Base-by-base conservation (phyloP, 2,888 invertebrate genomes). In the Camptogramma bilineatum region DNA sequence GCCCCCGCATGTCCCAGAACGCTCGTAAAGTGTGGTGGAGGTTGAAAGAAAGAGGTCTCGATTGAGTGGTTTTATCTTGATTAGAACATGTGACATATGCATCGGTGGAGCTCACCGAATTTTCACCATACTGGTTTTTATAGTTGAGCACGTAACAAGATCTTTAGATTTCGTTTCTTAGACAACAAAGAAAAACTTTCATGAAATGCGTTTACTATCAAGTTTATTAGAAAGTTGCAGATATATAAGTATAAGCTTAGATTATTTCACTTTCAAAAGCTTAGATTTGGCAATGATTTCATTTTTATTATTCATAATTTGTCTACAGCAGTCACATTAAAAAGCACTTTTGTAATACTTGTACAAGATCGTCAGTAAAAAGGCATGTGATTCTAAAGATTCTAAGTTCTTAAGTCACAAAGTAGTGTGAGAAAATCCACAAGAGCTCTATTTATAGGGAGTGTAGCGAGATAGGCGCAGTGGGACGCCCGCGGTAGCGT, bases 1-100 rank as follows among this genome's bases (percentile, higher is more conserved):
- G 68, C 86, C 75, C 47, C 54, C 34, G 51, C 39, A 57, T 64
- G 59, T 79, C 78, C 74, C 74, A 70, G 62, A 71, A 64, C 66
- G 67, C 65, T 78, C 72, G 70, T 80, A 78, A 80, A 77, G 74
- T 73, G 73, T 75, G 74, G 72, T 68, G 69, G 34, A 70, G 62
- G 53, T 59, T 69, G 63, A 64, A 55, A 64, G 64, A 66, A 64
- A 64, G 66, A 74, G 80, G 71, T 73, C 77, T 68, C 58, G 62
- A 61, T 66, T 75, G 69, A 74, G 73, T 77, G 80, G 77, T 73
- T 75, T 72, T 68, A 59, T 75, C 73, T 61, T 68, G 66, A 71
- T 65, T 65, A 60, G 62, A 53, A 46, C 52, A 57, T 62, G 59
- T 48, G 55, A 55, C 52, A 31, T 48, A 54, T 31, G 39, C 60